These are phyloP conservation scores for Erebia aethiops DNA, from an alignment of 2,888 invertebrate genomes.

Conservation along the genomic window DNA sequence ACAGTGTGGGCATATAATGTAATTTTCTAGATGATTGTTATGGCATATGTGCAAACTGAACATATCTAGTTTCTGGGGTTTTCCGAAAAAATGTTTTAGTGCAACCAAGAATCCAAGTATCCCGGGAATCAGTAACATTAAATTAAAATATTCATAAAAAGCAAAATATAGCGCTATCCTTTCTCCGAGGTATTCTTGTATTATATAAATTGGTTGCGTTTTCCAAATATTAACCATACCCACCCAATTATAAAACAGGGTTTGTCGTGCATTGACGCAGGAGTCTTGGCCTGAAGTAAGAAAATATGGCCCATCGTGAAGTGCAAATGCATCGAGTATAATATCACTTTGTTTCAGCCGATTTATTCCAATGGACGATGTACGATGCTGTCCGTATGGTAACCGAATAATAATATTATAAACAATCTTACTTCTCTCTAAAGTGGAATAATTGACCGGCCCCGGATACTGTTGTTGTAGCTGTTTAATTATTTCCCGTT, in stretches of 20 bases:
- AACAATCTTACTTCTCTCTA: slow-evolving; percentile 45
- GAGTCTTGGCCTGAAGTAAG: too few species aligned
- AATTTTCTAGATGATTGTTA: too few species aligned
- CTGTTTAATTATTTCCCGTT: too few species aligned
- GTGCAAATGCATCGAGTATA: too few species aligned
- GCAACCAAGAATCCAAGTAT: not conserved
- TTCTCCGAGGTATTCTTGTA: slow-evolving; percentile 35
- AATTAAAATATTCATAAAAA: slow-evolving; percentile 31
- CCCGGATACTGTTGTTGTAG: too few species aligned
- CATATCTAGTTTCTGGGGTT: too few species aligned
- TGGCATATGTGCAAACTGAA: too few species aligned
- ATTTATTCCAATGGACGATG: slow-evolving; percentile 38
- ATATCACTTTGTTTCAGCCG: slow-evolving; percentile 22
- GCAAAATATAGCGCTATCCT: slow-evolving; percentile 33
- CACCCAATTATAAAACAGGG: slow-evolving; percentile 34
- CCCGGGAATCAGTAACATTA: slow-evolving; percentile 10
- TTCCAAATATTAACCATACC: slow-evolving; percentile 30
- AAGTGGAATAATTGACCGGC: slow-evolving; percentile 38
- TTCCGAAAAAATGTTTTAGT: too few species aligned
- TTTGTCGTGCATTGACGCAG: slow-evolving; percentile 42
- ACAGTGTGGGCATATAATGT: too few species aligned
- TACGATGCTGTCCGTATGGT: slow-evolving; percentile 41
- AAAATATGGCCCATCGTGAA: too few species aligned
- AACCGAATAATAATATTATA: slow-evolving; percentile 43
- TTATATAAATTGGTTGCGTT: slow-evolving; percentile 33